phyloP scores from a whole-genome alignment of 2,113 vertebrate species.

The Pluvianellus socialis region DNA sequence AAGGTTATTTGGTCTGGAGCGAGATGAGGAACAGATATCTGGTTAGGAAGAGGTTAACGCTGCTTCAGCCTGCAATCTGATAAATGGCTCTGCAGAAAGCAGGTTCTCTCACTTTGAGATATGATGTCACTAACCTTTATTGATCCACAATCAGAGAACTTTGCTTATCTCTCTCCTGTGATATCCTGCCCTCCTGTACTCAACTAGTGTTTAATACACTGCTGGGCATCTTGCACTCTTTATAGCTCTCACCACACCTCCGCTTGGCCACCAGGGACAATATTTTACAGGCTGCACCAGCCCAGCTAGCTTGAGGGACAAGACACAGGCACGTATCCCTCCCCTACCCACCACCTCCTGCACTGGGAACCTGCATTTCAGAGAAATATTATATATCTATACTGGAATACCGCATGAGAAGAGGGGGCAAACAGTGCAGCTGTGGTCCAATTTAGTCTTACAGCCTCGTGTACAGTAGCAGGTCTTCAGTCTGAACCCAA shows the following conservation, averaged over 20 bases:
- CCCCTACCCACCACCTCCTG: not conserved
- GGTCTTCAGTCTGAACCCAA: accelerated
- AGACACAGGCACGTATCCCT: accelerated
- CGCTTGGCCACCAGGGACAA: constrained; percentile 68
- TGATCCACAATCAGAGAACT: constrained; percentile 91
- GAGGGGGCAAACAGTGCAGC: not conserved
- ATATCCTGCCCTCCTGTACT: constrained; percentile 90
- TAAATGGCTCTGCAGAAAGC: constrained; percentile 91
- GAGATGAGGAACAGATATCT: not conserved
- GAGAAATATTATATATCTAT: accelerated
- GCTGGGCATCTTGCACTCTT: constrained; percentile 75
- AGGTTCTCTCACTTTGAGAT: constrained; percentile 95
- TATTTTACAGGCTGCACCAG: constrained; percentile 59
- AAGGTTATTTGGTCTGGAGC: not conserved
- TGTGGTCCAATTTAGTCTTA: accelerated
- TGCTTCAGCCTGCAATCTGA: constrained; percentile 79
- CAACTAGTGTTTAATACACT: constrained; percentile 96
- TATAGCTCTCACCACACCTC: constrained; percentile 76
- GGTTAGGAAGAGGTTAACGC: constrained; percentile 73
- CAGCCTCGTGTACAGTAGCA: accelerated
- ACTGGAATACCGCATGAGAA: not conserved
- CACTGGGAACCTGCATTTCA: not conserved
- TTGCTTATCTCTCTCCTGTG: constrained; percentile 92
- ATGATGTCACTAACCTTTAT: constrained; percentile 99
- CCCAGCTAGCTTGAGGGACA: not conserved